phyloP scores from a whole-genome alignment of 2,888 invertebrate genomes.

The Coleophora deauratella region DNA sequence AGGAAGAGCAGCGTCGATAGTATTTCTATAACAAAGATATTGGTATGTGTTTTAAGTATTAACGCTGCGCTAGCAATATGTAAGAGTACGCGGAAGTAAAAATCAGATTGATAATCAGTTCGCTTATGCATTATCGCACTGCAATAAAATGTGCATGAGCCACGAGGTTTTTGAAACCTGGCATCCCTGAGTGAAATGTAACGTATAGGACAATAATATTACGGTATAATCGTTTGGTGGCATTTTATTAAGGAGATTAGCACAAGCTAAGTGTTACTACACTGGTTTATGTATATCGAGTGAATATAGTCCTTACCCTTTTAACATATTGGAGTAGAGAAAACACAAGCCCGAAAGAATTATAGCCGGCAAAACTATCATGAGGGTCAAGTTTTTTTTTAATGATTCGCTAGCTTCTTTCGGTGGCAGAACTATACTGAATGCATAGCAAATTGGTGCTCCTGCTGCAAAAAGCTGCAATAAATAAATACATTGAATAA shows the following conservation, averaged over 20 bases:
- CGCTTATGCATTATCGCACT: too few relatives aligned
- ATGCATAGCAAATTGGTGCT: constrained; percentile 62
- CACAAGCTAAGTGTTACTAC: too few relatives aligned
- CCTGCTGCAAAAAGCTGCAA: constrained; percentile 61
- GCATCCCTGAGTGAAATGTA: too few relatives aligned
- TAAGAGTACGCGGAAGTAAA: too few relatives aligned
- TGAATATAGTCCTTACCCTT: too few relatives aligned
- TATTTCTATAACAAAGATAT: constrained; percentile 58
- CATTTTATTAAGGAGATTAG: too few relatives aligned
- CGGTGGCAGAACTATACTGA: constrained; percentile 44
- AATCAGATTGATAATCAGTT: too few relatives aligned
- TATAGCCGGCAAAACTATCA: constrained; percentile 49
- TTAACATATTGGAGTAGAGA: constrained; percentile 60
- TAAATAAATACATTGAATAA: neutral
- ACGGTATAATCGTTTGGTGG: too few relatives aligned
- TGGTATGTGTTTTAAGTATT: neutral
- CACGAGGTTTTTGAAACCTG: too few relatives aligned
- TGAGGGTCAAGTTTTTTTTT: constrained; percentile 47
- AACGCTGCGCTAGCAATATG: neutral
- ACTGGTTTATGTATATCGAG: too few relatives aligned
- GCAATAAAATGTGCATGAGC: too few relatives aligned
- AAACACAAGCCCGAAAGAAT: constrained; percentile 55
- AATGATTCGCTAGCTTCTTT: constrained; percentile 36
- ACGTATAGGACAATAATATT: too few relatives aligned
- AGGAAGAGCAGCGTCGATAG: constrained; percentile 74